Evolutionary conservation across 2,113 vertebrate genomes (phyloP).

Genomic region (Ailuropoda melanoleuca): DNA sequence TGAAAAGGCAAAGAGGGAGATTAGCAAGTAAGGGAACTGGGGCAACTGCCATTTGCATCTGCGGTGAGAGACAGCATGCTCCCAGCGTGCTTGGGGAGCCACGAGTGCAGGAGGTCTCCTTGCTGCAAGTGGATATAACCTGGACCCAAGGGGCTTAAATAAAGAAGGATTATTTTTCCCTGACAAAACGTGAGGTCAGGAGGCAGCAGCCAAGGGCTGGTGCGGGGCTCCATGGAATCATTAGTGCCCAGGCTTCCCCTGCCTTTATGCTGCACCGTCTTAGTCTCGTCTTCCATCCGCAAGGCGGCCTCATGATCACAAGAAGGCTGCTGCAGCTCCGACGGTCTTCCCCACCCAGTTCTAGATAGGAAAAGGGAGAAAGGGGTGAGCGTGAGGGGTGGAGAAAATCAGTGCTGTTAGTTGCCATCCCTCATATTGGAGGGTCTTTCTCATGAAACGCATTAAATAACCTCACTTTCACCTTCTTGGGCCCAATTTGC

Average conservation of each 20-base stretch:
- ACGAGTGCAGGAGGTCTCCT: fast-evolving
- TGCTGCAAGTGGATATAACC: fast-evolving
- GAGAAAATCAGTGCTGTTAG: neutral
- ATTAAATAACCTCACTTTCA: neutral
- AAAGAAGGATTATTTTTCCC: neutral
- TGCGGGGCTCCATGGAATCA: neutral
- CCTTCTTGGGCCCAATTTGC: neutral
- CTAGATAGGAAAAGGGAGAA: neutral
- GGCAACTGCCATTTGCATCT: no score
- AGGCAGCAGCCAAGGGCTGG: neutral
- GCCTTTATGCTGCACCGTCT: neutral
- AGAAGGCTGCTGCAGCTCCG: neutral
- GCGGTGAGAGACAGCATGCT: fast-evolving
- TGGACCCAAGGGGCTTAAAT: neutral
- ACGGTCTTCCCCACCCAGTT: neutral
- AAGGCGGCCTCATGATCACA: neutral
- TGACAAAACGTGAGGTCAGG: neutral
- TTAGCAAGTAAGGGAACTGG: neutral
- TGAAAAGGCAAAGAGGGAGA: neutral
- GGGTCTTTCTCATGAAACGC: neutral
- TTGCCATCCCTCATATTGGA: neutral
- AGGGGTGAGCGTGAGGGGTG: neutral
- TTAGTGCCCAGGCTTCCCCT: neutral
- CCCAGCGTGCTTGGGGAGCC: neutral
- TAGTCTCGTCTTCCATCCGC: neutral